Evolutionary conservation across 2,888 invertebrate genomes (phyloP).

Genomic region (Leptinotarsa rubiginosa): DNA sequence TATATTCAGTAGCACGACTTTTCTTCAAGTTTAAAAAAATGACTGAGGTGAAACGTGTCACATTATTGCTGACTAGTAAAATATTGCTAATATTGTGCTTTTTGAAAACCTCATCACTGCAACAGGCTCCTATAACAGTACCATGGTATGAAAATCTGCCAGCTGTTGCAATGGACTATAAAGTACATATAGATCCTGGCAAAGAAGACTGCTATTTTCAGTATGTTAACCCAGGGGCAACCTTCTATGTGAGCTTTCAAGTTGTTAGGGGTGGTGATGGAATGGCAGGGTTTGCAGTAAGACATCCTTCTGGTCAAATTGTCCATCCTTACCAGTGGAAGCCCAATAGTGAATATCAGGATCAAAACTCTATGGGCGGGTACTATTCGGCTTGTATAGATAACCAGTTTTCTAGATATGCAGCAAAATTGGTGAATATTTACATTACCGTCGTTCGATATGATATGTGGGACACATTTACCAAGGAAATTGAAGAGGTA

Average conservation of each 20-base stretch:
- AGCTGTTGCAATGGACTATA: conserved; percentile 95
- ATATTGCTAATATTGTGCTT: conserved; percentile 42
- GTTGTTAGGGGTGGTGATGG: conserved; percentile 93
- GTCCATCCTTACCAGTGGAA: conserved; percentile 94
- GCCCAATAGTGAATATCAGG: conserved; percentile 89
- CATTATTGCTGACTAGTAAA: conserved; percentile 50
- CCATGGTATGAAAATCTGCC: conserved; percentile 90
- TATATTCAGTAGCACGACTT: neutral
- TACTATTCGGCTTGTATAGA: conserved; percentile 93
- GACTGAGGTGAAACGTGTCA: conserved; percentile 49
- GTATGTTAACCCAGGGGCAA: conserved; percentile 91
- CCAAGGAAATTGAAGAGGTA: conserved; percentile 88
- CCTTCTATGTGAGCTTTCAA: conserved; percentile 94
- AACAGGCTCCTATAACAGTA: conserved; percentile 66
- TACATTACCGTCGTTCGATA: conserved; percentile 92
- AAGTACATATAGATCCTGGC: conserved; percentile 94
- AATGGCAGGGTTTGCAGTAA: conserved; percentile 91
- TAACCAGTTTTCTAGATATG: conserved; percentile 92
- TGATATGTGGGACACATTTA: conserved; percentile 93
- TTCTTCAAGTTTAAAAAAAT: conserved; percentile 3
- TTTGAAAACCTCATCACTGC: conserved; percentile 23
- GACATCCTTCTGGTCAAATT: conserved; percentile 85
- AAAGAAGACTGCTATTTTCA: conserved; percentile 96
- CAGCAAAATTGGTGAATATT: conserved; percentile 88
- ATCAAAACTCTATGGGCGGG: conserved; percentile 82